Base-by-base conservation (phyloP, 2,797 vertebrate genomes). In the Percopsis omiscomaycus region DNA sequence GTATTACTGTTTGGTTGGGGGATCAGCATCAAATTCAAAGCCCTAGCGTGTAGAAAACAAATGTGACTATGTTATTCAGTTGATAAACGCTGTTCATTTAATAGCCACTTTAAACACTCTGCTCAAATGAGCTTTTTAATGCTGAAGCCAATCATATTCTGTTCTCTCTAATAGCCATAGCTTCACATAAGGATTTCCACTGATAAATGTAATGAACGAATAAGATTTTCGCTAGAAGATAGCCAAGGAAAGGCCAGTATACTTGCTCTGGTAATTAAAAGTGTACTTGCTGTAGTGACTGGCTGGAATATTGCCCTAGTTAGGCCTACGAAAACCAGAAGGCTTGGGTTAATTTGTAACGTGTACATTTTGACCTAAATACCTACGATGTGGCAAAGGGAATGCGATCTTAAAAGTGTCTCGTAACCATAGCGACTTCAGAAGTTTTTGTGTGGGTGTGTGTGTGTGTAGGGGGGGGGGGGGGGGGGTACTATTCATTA, bases 391-490 rank as follows among this genome's bases (percentile, higher is more conserved):
- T 82, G 59, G 55, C 45, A 55, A 68, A 71, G 37, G 59, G 67
- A 77, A 64, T 71, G 61, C 61, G 42, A 59, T 28, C 63, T 54
- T 3, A 49, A 52, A 66, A 58, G 61, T 65, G 15, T 61, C 5
- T 14, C 11, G 66, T 78, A 72, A 65, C 80, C 79, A 85, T 84
- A 79, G 81, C 51, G 70, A 84, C 85, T 61, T 63, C 12, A 72
- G 68, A 74, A 65, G 64, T 81, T 77, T 73, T 22, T 68, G 10
- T 37, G 32, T 37, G 32, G 5, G 22, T 22, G 22, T 22, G 22
- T 22, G 22, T 22, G 54, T 44, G 48, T 54, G 75, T 14, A 13
- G 44, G 52, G 66, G 55, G 81, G 85, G 64, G 73, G 32, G 4
- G 32, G 32, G 8, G 32, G 32, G 32, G 32, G 32, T 37, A 37